Base-by-base conservation (phyloP, 2,888 invertebrate species). In the Celastrina argiolus region DNA sequence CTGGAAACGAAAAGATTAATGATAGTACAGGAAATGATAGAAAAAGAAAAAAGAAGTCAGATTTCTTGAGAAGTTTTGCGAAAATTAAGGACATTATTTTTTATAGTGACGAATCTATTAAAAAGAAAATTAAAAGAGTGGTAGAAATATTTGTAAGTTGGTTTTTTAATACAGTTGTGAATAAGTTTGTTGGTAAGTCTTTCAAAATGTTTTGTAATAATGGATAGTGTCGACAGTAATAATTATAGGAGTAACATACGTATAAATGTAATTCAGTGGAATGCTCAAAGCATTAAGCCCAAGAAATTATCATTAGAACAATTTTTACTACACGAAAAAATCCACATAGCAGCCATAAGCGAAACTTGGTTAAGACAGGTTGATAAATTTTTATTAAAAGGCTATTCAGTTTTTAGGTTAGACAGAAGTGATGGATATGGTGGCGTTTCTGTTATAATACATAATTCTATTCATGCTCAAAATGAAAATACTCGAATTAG, bases 311-410 rank as follows among this genome's bases (percentile, higher is more conserved):
- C 1, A 5, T 28, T 28, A 28, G 28, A n/a, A 64, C 51, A 51
- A 5, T 41, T 66, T 5, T 56, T 70, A 39, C 16, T 39, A 7
- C 68, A 66, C 39, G 69, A 71, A 64, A 70, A 69, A 56, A 69
- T 70, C n/a, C 71, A 73, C 61, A 68, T 73, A 31, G 69, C 69
- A 4, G 56, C 69, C 2, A 1, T 72, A 10, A 67, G 68, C 51
- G 73, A 74, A 66, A 73, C 72, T 0, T 74, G 74, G 72, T 51
- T 72, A 2, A 65, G 65, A 2, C 22, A 66, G 2, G 67, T 68
- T 0, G 58, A 8, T 18, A 0, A 7, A 14, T 18, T 71, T 1
- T 42, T 39, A 8, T 18, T 73, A 7, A 66, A n/a, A 7, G 65
- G 34, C 0, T 72, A 71, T 31, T 69, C 67, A 18, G 63, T 68